Conservation (phyloP, 1,140 invertebrate genomes). For the Diabrotica undecimpunctata region DNA sequence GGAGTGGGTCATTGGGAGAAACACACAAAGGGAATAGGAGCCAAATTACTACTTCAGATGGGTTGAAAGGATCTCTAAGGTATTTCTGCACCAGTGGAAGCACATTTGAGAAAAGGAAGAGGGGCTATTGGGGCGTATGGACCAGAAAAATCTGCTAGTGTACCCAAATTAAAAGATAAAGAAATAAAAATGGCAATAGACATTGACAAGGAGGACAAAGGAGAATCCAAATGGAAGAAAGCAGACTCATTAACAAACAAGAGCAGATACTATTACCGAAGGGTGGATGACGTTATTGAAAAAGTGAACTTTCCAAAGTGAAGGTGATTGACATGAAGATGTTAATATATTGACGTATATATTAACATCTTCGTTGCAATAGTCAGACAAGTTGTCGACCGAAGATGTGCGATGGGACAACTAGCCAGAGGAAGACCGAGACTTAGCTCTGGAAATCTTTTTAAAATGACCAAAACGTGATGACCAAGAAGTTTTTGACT, state of each 20-base stretch:
- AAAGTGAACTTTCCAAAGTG: too few species aligned
- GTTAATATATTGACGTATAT: too few species aligned
- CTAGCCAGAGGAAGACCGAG: too few species aligned
- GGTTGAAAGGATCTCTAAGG: conserved; percentile 96
- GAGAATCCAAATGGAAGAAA: conserved; percentile 60
- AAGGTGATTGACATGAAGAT: too few species aligned
- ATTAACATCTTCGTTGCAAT: too few species aligned
- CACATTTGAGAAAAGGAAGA: conserved; percentile 83
- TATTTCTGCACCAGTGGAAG: conserved; percentile 92
- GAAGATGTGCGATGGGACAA: too few species aligned
- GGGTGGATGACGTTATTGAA: conserved; percentile 89
- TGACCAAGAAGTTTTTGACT: too few species aligned
- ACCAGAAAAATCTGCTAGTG: conserved; percentile 61
- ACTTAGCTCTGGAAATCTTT: too few species aligned
- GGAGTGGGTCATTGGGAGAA: conserved; percentile 87
- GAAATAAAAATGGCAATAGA: conserved; percentile 21
- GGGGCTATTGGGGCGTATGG: conserved; percentile 91
- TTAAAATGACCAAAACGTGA: too few species aligned
- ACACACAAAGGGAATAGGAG: conserved; percentile 93
- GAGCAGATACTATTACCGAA: conserved; percentile 83
- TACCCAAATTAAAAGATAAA: conserved; percentile 40
- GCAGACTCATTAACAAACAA: conserved; percentile 48
- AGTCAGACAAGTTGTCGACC: too few species aligned
- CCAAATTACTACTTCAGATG: conserved; percentile 92
- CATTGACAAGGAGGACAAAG: conserved; percentile 58